phyloP scores from a whole-genome alignment of 30 jellyfish, hydroid and myxozoan genomes.

The Chrysaora quinquecirrha region DNA sequence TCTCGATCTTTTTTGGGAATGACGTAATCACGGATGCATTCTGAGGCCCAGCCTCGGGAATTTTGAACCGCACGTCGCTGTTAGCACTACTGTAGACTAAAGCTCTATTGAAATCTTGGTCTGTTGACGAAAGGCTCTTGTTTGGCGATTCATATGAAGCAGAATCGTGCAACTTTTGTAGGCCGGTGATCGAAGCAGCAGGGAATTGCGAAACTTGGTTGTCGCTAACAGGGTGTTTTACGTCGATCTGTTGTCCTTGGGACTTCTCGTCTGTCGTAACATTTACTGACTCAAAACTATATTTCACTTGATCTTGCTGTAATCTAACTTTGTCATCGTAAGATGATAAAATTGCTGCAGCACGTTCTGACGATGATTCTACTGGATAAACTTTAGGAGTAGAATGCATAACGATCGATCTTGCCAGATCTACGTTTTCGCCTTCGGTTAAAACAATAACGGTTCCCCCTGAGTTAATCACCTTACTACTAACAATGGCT shows the following conservation, averaged over 20 bases:
- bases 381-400: slow-evolving; percentile 8
- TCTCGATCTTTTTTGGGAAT: slow-evolving; percentile 17
- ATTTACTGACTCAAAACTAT: background rate
- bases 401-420: slow-evolving; percentile 26
- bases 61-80: background rate
- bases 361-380: slow-evolving; percentile 10
- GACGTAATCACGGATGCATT: slow-evolving; percentile 15
- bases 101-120: background rate
- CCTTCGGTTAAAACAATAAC: slow-evolving; percentile 64
- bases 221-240: background rate
- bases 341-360: background rate
- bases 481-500: slow-evolving; percentile 40
- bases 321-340: background rate
- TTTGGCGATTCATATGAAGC: background rate
- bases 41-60: slow-evolving; percentile 13
- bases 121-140: background rate
- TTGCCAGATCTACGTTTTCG: slow-evolving; percentile 28
- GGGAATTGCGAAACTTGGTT: background rate
- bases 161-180: background rate
- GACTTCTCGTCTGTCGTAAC: background rate
- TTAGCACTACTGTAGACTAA: background rate
- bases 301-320: background rate
- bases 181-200: background rate
- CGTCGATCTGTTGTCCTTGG: background rate
- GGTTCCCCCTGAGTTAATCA: slow-evolving; percentile 71